Base-by-base conservation (phyloP, 2,797 vertebrate species). In the Poliocrania exsul region DNA sequence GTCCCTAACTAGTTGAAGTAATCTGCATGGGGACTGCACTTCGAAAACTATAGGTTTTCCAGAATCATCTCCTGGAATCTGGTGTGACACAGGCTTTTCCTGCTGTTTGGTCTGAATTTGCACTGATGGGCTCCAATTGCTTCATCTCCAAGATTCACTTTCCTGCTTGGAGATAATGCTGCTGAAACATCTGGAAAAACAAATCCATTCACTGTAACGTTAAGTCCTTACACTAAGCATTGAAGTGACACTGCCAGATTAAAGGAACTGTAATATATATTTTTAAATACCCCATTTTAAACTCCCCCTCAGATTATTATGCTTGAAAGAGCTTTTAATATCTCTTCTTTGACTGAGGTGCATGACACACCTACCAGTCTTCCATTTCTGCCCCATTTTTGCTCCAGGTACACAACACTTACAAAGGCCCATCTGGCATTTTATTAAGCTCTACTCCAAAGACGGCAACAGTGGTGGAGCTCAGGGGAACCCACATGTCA, bases 121-220 rank as follows among this genome's bases (percentile, higher is more conserved):
- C 0, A 1, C 49, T 38, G 35, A 81, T 19, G 77, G 49, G 25
- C 65, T 81, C 38, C 0, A 1, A 79, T 62, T 31, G 33, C 77
- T 75, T 44, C 12, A 24, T 50, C 53, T 64, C 24, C 42, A 92
- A 65, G 40, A 82, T 72, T 83, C 93, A 64, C 58, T 81, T 83
- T 82, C 35, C 53, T 87, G 37, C 65, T 70, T 60, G 49, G 65
- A 86, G 66, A 69, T 35, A 86, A 84, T 7, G 2, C 38, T 33
- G 13, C 53, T 61, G 73, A 90, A 95, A 93, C 42, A 80, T 57
- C 40, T 74, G 73, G 53, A 93, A 87, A 91, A 93, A 73, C 50
- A 87, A 83, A 91, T 71, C 49, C 54, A 66, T 65, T 46, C 6
- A 47, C 28, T 89, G 86, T 64, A 73, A 74, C 29, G 73, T 42